phyloP scores from a whole-genome alignment of 2,113 vertebrate species.

The Eudorcas thomsonii region DNA sequence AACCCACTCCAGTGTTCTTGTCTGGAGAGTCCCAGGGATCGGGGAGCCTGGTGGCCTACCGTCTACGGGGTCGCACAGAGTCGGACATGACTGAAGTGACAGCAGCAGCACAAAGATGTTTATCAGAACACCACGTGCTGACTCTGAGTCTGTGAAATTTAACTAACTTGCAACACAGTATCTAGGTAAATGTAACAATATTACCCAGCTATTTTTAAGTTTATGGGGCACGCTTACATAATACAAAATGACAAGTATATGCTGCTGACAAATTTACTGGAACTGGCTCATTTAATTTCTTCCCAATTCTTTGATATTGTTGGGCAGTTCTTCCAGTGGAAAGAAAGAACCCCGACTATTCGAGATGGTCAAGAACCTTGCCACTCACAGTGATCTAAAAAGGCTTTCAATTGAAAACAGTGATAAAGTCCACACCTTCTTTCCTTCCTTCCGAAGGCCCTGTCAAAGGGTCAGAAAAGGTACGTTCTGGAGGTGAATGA shows the following conservation, averaged over 20 bases:
- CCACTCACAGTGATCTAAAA: background rate
- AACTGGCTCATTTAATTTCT: background rate
- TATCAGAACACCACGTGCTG: background rate
- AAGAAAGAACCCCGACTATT: background rate
- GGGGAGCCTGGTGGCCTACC: too few species aligned
- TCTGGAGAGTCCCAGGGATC: too few species aligned
- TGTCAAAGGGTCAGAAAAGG: background rate
- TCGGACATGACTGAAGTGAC: fast-evolving
- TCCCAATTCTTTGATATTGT: background rate
- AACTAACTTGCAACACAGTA: background rate
- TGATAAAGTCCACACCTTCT: background rate
- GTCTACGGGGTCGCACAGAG: too few species aligned
- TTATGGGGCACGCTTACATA: background rate
- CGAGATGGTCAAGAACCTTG: background rate
- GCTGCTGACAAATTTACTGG: background rate
- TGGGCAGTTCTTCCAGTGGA: background rate
- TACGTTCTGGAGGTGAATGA: too few species aligned
- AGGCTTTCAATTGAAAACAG: background rate
- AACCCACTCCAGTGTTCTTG: too few species aligned
- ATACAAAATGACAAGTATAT: fast-evolving
- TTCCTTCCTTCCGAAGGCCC: background rate
- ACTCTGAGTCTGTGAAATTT: background rate
- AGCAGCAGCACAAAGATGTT: background rate
- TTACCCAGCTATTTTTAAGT: background rate
- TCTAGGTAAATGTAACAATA: background rate